Percentiles rank a stretch among this genome's conserved stretches.
phyloP scores from a whole-genome alignment of 2,113 vertebrate species.

The Arenaria interpres region DNA sequence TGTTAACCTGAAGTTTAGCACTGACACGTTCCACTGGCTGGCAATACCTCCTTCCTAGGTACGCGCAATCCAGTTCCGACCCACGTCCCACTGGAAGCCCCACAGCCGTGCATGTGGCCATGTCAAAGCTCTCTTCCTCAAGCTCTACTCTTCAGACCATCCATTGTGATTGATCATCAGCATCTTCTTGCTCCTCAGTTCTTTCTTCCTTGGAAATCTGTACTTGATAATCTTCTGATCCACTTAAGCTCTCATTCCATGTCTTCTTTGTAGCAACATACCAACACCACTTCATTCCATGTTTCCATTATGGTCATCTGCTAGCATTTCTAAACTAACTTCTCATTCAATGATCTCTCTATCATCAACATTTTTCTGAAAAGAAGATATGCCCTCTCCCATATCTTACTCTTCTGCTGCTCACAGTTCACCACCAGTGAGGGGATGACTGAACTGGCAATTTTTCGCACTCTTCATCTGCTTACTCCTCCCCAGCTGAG shows the following conservation, averaged over 20 bases:
- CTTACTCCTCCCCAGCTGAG: not conserved
- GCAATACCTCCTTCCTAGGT: not conserved
- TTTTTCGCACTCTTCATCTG: not conserved
- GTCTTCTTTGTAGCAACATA: not conserved
- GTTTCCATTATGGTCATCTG: not conserved
- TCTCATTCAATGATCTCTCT: not conserved
- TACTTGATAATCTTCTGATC: not conserved
- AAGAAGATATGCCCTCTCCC: not conserved
- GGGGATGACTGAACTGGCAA: not conserved
- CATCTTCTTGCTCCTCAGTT: not conserved
- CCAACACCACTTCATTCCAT: not conserved
- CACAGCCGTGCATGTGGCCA: rapidly evolving
- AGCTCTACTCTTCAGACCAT: not conserved
- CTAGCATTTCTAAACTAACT: not conserved
- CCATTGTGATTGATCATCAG: not conserved
- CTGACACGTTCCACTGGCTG: not conserved
- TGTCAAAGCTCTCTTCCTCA: not conserved
- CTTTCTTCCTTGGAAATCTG: not conserved
- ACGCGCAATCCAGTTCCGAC: not conserved
- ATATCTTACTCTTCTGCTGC: not conserved
- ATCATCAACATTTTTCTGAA: not conserved
- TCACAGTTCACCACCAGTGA: not conserved
- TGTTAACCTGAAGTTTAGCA: not conserved
- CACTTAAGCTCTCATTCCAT: not conserved
- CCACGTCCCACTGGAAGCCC: not conserved